Evolutionary conservation across 1,140 invertebrate genomes (phyloP), one percentile per base, ranked within the genome.

Genomic region (Drosophila rufa): DNA sequence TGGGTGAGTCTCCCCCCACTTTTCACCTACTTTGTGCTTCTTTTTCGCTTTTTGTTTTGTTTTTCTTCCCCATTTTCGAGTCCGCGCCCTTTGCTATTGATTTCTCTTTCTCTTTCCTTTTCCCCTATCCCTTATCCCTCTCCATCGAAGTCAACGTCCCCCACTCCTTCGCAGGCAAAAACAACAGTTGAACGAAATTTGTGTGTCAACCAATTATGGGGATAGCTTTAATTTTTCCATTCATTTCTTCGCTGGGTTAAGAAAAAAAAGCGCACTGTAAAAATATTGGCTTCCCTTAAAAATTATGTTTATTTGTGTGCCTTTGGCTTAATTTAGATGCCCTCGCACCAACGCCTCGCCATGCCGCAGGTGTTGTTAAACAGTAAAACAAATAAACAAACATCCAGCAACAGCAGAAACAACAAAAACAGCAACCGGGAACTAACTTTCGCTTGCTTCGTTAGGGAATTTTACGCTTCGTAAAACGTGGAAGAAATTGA

Each of bases 391-490:
- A 90, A 89, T 79, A 87, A 87, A 87, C 80, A 90, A 89, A 90
- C 76, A 70, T 17, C 64, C 67, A 36, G 53, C 76, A 76, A 83
- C 62, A 62, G 67, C 48, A 84, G 68, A 60, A 56, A 43, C 51
- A 65, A 79, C 51, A 75, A 50, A 45, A 76, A 47, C 47, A 79
- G 78, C 59, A 79, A 68, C 70, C 68, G 75, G 73, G 62, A 83
- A 80, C 77, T 79, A 87, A 82, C 83, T 86, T 86, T 87, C 80
- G 57, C 78, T 87, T 87, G 83, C 71, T 87, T 87, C 83, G 83
- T 87, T 87, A 87, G 75, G 85, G 83, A 90, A 89, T 89, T 89
- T 79, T 90, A 89, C 84, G 84, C 84, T 87, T 84, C 80, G 80
- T 81, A 80, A 83, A 75, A 68, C 25, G 59, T 81, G 59, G 33